Conservation (phyloP, 1,140 invertebrate genomes). For the Diprion similis region DNA sequence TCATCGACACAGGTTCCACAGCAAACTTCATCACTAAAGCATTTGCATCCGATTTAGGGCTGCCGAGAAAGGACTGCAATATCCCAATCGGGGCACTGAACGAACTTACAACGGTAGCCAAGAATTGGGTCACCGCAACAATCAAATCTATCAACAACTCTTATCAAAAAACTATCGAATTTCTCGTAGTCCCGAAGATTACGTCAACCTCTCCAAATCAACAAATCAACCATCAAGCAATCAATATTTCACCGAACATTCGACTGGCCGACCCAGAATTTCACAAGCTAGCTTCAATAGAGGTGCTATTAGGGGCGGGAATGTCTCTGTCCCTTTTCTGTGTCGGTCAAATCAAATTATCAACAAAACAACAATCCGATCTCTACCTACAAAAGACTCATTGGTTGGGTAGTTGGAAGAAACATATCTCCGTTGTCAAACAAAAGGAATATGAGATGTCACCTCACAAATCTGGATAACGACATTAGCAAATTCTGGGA, state of each 20-base stretch:
- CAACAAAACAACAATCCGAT: background rate
- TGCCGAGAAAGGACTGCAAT: background rate
- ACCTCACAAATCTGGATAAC: background rate
- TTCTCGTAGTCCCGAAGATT: slow-evolving; percentile 21
- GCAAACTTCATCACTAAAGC: slow-evolving; percentile 14
- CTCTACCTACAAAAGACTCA: slow-evolving; percentile 19
- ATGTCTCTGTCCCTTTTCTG: slow-evolving; percentile 19
- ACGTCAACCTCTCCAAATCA: background rate
- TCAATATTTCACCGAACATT: slow-evolving; percentile 19
- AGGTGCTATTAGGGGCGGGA: background rate
- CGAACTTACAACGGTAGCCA: too few species aligned
- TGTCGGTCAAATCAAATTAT: slow-evolving; percentile 21
- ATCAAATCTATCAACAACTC: background rate
- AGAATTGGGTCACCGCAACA: background rate
- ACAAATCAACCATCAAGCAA: background rate
- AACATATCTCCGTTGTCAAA: background rate
- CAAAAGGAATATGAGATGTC: background rate
- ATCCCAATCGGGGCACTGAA: background rate
- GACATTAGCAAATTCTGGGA: slow-evolving; percentile 24
- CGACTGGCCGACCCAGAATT: slow-evolving; percentile 26
- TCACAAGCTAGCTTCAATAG: slow-evolving; percentile 22
- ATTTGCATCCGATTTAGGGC: background rate
- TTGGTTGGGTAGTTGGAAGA: slow-evolving; percentile 26
- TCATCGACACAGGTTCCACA: slow-evolving; percentile 13
- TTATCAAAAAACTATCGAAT: slow-evolving; percentile 8